A percentile compares a stretch with the other conserved stretches of the same genome.
These are phyloP conservation scores for Ferrisia virgata DNA, from an alignment of 2,888 invertebrate genomes.

Conservation along the genomic window DNA sequence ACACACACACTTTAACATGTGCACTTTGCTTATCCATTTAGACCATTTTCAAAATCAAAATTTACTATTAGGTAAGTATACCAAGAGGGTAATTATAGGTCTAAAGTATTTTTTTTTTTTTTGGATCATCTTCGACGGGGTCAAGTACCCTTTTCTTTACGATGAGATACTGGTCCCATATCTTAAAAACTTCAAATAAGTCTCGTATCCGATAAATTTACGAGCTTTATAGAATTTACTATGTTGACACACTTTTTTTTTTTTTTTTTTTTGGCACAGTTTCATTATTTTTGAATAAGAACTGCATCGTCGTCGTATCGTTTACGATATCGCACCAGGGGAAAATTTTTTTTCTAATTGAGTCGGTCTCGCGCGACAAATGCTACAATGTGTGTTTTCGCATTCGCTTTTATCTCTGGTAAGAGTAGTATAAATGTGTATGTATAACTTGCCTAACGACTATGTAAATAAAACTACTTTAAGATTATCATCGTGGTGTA, in stretches of 20 bases:
- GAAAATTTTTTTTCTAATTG: slow-evolving; percentile 1
- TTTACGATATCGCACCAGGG: not conserved
- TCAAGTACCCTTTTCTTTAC: not conserved
- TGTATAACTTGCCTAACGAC: not conserved
- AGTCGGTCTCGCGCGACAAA: not conserved
- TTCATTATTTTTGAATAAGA: not conserved
- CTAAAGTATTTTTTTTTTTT: not conserved
- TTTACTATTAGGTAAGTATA: not conserved
- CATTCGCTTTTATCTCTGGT: not conserved
- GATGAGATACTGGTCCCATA: not conserved
- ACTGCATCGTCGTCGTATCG: not conserved
- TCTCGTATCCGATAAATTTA: slow-evolving; percentile 1
- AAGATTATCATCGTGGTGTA: not conserved
- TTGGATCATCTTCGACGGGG: not conserved
- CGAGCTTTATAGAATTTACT: not conserved
- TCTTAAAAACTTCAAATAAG: not conserved
- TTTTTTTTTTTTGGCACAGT: slow-evolving; percentile 5
- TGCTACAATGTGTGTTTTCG: not conserved
- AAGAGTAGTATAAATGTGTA: no score
- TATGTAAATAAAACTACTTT: slow-evolving; percentile 12
- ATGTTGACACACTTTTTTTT: slow-evolving; percentile 12
- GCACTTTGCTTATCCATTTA: no score
- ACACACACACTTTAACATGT: no score
- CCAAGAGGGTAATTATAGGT: not conserved
- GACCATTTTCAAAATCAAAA: no score